Conservation (phyloP, 2,888 invertebrate species). For the Malthinus seriepunctatus region DNA sequence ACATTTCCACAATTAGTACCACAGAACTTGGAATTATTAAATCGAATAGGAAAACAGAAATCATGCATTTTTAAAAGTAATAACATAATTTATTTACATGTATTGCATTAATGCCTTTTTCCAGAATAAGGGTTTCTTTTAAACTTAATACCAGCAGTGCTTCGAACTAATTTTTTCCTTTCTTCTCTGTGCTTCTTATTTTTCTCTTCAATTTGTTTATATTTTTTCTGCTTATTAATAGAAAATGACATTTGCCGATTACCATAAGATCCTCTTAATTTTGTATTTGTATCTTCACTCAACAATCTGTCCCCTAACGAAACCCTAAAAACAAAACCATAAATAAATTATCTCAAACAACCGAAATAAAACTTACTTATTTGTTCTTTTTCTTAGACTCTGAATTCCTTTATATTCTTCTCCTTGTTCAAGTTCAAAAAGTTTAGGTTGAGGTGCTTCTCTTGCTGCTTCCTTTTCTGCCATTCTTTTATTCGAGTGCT, state of each 20-base stretch:
- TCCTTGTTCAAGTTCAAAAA: conserved; percentile 65
- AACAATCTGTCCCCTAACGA: conserved; percentile 75
- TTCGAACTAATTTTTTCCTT: conserved; percentile 66
- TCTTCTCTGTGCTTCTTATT: conserved; percentile 70
- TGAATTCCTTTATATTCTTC: conserved; percentile 62
- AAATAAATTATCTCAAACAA: conserved; percentile 8
- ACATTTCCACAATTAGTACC: too few relatives aligned
- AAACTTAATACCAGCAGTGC: conserved; percentile 49
- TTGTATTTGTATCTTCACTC: conserved; percentile 58
- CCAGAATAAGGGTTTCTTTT: conserved; percentile 29
- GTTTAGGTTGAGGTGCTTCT: conserved; percentile 55
- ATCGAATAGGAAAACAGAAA: too few relatives aligned
- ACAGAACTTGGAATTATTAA: too few relatives aligned
- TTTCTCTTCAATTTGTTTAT: conserved; percentile 62
- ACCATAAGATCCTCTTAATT: conserved; percentile 65
- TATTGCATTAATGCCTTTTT: background rate
- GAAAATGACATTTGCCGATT: conserved; percentile 82
- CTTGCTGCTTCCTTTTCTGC: conserved; percentile 43
- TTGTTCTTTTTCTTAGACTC: conserved; percentile 57
- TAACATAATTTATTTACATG: too few relatives aligned
- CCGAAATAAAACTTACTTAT: conserved; percentile 52
- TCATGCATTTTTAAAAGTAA: too few relatives aligned
- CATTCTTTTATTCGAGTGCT: conserved; percentile 54
- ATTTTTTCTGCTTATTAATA: conserved; percentile 61
- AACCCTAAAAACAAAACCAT: conserved; percentile 57